A percentile compares a stretch with the other conserved stretches of the same genome.
These are phyloP conservation scores for Aporrectodea caliginosa DNA, from an alignment of 1,140 invertebrate genomes.

Conservation along the genomic window DNA sequence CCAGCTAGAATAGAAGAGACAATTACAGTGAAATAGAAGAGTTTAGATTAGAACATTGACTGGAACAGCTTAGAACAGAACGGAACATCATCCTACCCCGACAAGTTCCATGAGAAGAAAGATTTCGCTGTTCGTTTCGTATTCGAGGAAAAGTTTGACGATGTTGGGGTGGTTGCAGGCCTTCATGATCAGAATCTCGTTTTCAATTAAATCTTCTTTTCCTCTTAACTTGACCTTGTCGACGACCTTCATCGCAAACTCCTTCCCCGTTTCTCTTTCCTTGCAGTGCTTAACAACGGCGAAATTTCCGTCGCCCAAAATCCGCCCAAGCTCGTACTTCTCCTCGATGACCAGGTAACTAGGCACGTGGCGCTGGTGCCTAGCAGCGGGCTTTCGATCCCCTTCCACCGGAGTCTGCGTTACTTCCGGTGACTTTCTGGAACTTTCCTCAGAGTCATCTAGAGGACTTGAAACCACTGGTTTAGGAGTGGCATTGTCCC, in stretches of 20 bases:
- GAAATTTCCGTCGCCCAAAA: conserved; percentile 63
- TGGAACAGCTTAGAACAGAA: too few relatives aligned
- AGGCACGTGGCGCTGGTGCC: conserved; percentile 47
- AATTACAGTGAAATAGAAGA: too few relatives aligned
- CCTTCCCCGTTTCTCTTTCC: conserved; percentile 59
- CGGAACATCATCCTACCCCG: conserved; percentile 68
- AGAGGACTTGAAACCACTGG: too few relatives aligned
- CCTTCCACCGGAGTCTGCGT: too few relatives aligned
- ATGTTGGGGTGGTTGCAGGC: conserved; percentile 90
- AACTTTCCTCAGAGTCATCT: too few relatives aligned
- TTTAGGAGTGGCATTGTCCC: too few relatives aligned
- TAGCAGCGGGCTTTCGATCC: too few relatives aligned
- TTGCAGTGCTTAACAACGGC: conserved; percentile 50
- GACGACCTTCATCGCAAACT: conserved; percentile 86
- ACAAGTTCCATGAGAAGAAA: conserved; percentile 96
- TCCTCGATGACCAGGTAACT: conserved; percentile 37
- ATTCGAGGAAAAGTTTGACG: conserved; percentile 84
- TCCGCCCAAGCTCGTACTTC: conserved; percentile 50
- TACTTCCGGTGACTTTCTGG: too few relatives aligned
- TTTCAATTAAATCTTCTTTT: conserved; percentile 73
- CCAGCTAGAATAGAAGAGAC: too few relatives aligned
- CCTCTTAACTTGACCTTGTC: conserved; percentile 77
- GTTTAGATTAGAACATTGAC: too few relatives aligned
- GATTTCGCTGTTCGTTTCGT: conserved; percentile 80
- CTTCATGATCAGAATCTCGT: conserved; percentile 85